Base-by-base conservation (phyloP, 2,113 vertebrate genomes). In the Elephantulus edwardii region DNA sequence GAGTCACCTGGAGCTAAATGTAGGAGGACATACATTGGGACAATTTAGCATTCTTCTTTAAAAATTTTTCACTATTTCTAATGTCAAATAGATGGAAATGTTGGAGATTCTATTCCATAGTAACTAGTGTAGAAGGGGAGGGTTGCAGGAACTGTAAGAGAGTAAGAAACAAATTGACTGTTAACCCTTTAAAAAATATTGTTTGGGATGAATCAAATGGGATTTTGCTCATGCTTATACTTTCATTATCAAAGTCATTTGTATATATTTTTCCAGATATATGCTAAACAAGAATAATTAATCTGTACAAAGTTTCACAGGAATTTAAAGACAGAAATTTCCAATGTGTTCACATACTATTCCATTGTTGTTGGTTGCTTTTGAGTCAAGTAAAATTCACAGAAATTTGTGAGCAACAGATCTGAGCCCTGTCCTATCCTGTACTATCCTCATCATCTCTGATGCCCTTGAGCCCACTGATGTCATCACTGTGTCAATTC, bases 231-330 rank as follows among this genome's bases (percentile, higher is more conserved):
- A 60, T 79, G 13, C 33, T 16, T 74, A 44, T 60, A 40, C 74
- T 83, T 84, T 74, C 82, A 46, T 91, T 78, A 78, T 84, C 68
- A 89, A 28, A 66, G 64, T 79, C 35, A 26, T 26, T 77, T n/a
- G n/a, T n/a, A 26, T 64, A 79, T 8, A 11, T 14, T 22, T 90
- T 66, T 83, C 68, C 30, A 78, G 72, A 83, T 91, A 83, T 33
- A 76, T 86, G 40, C 70, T 58, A 85, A 91, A 66, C 5, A 52
- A 50, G 17, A 88, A 88, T 50, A 26, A n/a, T 91, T 83, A 66
- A 26, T 19, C 38, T 44, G 70, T 92, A 13, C 24, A 76, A 70
- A 83, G 30, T 62, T 87, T 79, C 66, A 83, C 6, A 89, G 46
- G 38, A 93, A 87, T 75, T 68, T 60, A 72, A 78, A 87, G 48